phyloP scores from a whole-genome alignment of 2,888 invertebrate genomes.

The Asteroscopus sphinx region DNA sequence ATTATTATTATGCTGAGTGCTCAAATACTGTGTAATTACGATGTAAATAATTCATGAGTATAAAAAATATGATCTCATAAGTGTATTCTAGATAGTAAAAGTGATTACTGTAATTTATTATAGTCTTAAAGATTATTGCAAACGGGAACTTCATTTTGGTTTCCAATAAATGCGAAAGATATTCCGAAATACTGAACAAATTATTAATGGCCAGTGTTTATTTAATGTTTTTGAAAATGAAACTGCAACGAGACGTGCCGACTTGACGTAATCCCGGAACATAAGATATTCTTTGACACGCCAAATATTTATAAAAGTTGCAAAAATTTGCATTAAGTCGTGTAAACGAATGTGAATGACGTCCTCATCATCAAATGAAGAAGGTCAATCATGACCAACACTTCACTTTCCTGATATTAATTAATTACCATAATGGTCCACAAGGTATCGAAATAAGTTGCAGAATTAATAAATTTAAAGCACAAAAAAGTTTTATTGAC shows the following conservation, averaged over 20 bases:
- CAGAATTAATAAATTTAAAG: background rate
- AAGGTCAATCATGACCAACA: constrained; percentile 56
- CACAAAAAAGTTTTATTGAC: constrained; percentile 26
- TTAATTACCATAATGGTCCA: constrained; percentile 6
- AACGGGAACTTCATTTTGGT: constrained; percentile 25
- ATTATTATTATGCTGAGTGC: constrained; percentile 18
- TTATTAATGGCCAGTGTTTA: constrained; percentile 30
- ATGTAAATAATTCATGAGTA: constrained; percentile 54
- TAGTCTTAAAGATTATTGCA: constrained; percentile 14
- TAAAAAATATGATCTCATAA: constrained; percentile 42
- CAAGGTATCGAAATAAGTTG: background rate
- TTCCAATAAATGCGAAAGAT: constrained; percentile 14
- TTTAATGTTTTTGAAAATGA: constrained; percentile 47
- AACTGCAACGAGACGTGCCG: constrained; percentile 18
- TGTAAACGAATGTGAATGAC: constrained; percentile 43
- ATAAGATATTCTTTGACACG: constrained; percentile 37
- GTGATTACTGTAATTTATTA: constrained; percentile 48
- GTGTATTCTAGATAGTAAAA: constrained; percentile 66
- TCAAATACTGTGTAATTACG: constrained; percentile 40
- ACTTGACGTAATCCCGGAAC: constrained; percentile 57
- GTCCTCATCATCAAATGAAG: constrained; percentile 45
- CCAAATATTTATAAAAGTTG: constrained; percentile 34
- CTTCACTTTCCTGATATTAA: constrained; percentile 19
- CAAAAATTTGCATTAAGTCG: constrained; percentile 39
- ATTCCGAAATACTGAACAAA: constrained; percentile 13